Evolutionary conservation across 2,113 vertebrate genomes (phyloP), one percentile per base, ranked within the genome.

Genomic region (Psilopogon haemacephalus): DNA sequence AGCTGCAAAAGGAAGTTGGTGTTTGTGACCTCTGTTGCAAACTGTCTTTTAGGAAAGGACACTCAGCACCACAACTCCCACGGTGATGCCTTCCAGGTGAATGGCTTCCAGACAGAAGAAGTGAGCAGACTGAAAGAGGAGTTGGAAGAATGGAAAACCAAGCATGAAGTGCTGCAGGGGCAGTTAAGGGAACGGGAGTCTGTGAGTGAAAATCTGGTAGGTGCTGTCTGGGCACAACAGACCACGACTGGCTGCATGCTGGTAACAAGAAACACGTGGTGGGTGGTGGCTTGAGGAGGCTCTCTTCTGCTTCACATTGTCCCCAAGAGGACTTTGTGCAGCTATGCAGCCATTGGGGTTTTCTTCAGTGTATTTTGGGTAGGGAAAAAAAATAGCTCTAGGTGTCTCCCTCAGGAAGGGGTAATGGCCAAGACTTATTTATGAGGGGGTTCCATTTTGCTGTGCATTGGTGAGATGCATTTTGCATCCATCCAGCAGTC

Each of bases 51-150:
- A 99, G 98, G 98, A 80, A 98, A 99, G 97, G 98, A 97, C 87
- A 74, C n/a, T 74, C 98, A 98, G 86, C 97, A 98, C 69, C 97
- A 97, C 19, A 93, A 93, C 46, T 92, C 96, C 35, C 90, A 97
- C 7, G 79, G 60, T 9, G 97, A 98, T 3, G 90, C 88, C 1
- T 84, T 98, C 35, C 99, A 99, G 70, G 83, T 99, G 93, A 99
- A 99, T 19, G 99, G 99, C 15, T 89, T 99, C 86, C 99, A 99
- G 95, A 93, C 97, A 8, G 99, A 99, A 92, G 98, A 99, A 96
- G 94, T 98, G 21, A 93, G 97, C 64, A 98, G 98, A 68, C 95
- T 99, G 62, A 96, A 89, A 84, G 98, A 98, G 84, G 98, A 99
- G 86, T 8, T 99, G 86, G 98, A 99, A 91, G 98, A 99, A 77